Evolutionary conservation across 2,888 invertebrate species (phyloP).

Genomic region (Aradus depressus): DNA sequence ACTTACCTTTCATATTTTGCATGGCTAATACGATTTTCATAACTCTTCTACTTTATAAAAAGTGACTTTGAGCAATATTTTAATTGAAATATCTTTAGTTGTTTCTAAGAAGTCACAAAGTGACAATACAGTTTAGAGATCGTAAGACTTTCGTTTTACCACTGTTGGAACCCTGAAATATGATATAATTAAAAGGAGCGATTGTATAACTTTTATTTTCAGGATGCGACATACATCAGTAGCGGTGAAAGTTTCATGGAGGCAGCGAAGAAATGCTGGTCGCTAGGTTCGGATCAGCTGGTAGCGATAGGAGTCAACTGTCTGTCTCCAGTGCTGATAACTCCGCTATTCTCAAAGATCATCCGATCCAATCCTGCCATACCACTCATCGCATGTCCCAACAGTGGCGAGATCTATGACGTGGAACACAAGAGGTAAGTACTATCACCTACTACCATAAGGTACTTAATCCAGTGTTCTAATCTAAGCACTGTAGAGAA

Average conservation of each 20-base stretch:
- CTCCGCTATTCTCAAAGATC: constrained; percentile 42
- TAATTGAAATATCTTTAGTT: too few relatives aligned
- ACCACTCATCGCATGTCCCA: constrained; percentile 82
- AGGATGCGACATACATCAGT: constrained; percentile 54
- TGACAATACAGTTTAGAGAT: too few relatives aligned
- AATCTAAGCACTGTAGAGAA: too few relatives aligned
- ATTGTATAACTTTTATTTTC: constrained; percentile 30
- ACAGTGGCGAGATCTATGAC: constrained; percentile 76
- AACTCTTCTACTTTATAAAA: too few relatives aligned
- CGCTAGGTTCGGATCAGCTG: constrained; percentile 46
- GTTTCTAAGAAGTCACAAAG: too few relatives aligned
- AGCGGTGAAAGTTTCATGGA: constrained; percentile 72
- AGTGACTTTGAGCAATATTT: too few relatives aligned
- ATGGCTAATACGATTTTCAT: too few relatives aligned
- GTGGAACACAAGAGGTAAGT: constrained; percentile 33
- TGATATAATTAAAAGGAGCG: too few relatives aligned
- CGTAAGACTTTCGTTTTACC: too few relatives aligned
- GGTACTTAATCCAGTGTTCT: not conserved
- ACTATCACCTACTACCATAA: not conserved
- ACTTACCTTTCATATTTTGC: too few relatives aligned
- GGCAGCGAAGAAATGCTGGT: constrained; percentile 55
- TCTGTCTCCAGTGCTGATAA: constrained; percentile 54
- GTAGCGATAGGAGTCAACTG: constrained; percentile 87
- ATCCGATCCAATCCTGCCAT: constrained; percentile 38
- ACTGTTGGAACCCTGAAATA: too few relatives aligned